phyloP scores from a whole-genome alignment of 2,888 invertebrate genomes.

The Agrotis exclamationis region DNA sequence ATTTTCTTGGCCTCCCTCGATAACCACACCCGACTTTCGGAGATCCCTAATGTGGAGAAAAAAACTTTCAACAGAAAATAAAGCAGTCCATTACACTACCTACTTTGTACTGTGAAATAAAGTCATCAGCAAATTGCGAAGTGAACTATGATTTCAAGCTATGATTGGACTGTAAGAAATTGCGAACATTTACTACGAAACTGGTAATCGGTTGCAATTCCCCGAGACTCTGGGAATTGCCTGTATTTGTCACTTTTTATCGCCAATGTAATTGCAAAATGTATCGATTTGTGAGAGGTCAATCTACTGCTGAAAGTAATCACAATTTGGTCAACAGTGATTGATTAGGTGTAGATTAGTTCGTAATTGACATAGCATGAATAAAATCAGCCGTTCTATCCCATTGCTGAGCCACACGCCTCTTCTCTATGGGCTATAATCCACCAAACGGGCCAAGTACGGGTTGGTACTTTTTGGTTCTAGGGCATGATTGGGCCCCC shows the following conservation, averaged over 20 bases:
- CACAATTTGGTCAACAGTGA: background rate
- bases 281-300: conserved; percentile 15
- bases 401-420: too few relatives aligned
- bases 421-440: too few relatives aligned
- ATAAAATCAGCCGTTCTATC: too few relatives aligned
- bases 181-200: conserved; percentile 43
- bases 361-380: too few relatives aligned
- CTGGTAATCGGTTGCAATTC: conserved; percentile 35
- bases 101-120: background rate
- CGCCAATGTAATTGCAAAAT: conserved; percentile 25
- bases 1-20: too few relatives aligned
- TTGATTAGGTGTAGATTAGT: background rate
- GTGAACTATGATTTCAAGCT: conserved; percentile 28
- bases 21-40: too few relatives aligned
- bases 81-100: background rate
- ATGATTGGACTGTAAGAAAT: conserved; percentile 47
- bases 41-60: too few relatives aligned
- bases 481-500: too few relatives aligned
- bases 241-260: conserved; percentile 38
- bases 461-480: too few relatives aligned
- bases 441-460: too few relatives aligned
- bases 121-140: conserved; percentile 7
- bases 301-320: conserved; percentile 13
- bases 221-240: conserved; percentile 21
- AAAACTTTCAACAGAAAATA: too few relatives aligned